Conservation (phyloP, 1,140 invertebrate species). For the Hypsibius dujardini region DNA sequence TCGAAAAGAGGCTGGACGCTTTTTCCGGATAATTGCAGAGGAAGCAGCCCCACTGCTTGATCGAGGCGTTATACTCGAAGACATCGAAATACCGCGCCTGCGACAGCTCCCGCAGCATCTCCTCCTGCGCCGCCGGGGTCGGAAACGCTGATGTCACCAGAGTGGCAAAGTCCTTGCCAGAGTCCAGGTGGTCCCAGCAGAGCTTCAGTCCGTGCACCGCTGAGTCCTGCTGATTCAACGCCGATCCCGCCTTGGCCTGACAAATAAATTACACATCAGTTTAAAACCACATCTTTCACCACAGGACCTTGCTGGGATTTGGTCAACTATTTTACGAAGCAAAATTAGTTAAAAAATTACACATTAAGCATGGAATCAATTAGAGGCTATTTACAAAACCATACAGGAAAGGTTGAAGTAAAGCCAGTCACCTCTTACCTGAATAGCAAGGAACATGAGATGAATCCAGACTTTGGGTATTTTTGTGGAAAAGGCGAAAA, state of each 20-base stretch:
- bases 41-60: conserved; percentile 57
- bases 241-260: conserved; percentile 54
- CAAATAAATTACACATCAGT: conserved; percentile 23
- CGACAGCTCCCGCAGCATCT: conserved; percentile 62
- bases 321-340: conserved; percentile 18
- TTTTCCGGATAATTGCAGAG: conserved; percentile 75
- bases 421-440: conserved; percentile 37
- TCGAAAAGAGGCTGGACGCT: conserved; percentile 46
- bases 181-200: conserved; percentile 79
- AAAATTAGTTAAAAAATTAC: background rate
- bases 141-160: conserved; percentile 81
- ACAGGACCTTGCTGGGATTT: too few relatives aligned
- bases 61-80: conserved; percentile 53
- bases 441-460: conserved; percentile 77
- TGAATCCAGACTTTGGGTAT: conserved; percentile 78
- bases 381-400: background rate
- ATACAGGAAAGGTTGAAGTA: conserved; percentile 17
- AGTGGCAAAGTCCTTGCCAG: conserved; percentile 72
- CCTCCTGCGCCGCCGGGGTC: conserved; percentile 61
- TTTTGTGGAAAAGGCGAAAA: conserved; percentile 67
- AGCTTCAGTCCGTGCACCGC: conserved; percentile 64
- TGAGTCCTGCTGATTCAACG: conserved; percentile 60
- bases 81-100: conserved; percentile 73
- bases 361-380: too few relatives aligned
- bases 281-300: too few relatives aligned